These are phyloP conservation scores for Thera obeliscata DNA, from an alignment of 2,888 invertebrate species.

Conservation along the genomic window DNA sequence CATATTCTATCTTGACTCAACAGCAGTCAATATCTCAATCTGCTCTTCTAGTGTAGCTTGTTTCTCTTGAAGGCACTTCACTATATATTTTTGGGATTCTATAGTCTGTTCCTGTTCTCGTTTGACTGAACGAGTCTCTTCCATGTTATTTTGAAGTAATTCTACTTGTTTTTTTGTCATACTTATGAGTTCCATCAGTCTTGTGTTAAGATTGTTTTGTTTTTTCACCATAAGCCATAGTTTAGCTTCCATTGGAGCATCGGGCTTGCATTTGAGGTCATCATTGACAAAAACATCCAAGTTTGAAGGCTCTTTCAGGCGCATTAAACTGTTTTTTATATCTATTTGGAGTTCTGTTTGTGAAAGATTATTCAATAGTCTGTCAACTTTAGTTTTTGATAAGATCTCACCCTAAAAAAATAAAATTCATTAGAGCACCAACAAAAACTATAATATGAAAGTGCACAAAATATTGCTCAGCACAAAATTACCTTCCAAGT, in stretches of 20 bases:
- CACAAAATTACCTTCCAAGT: constrained; percentile 48
- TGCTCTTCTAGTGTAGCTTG: constrained; percentile 77
- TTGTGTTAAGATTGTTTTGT: constrained; percentile 68
- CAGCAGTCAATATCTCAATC: constrained; percentile 74
- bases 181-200: constrained; percentile 60
- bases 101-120: constrained; percentile 65
- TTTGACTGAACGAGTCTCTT: constrained; percentile 55
- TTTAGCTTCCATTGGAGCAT: constrained; percentile 64
- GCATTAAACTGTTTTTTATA: constrained; percentile 58
- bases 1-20: constrained; percentile 65
- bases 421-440: neutral
- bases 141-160: constrained; percentile 60
- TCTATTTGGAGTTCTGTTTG: constrained; percentile 66
- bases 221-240: constrained; percentile 75
- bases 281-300: constrained; percentile 63
- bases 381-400: constrained; percentile 58
- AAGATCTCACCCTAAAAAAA: constrained; percentile 34
- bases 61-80: constrained; percentile 76
- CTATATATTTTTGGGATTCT: constrained; percentile 71
- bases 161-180: constrained; percentile 70
- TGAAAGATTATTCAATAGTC: constrained; percentile 56
- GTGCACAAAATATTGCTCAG: neutral
- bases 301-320: constrained; percentile 64
- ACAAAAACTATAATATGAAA: neutral
- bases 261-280: constrained; percentile 60